A percentile compares a stretch with the other conserved stretches of the same genome.
These are phyloP conservation scores for Ptyas mucosa DNA, from an alignment of 2,113 vertebrate species.

Conservation along the genomic window DNA sequence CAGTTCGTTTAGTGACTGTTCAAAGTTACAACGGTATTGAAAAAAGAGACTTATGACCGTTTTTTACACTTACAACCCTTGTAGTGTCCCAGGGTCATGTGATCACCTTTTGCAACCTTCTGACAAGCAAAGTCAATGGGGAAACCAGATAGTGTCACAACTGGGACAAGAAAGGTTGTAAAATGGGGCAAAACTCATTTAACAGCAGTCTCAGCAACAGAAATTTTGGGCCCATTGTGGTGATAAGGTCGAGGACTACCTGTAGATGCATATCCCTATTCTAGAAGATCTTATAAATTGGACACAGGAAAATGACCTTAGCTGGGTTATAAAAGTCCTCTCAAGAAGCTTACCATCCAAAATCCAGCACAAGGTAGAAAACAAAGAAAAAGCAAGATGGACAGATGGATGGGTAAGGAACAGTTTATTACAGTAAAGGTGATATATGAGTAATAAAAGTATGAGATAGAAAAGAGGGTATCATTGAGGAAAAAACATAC, in stretches of 20 bases:
- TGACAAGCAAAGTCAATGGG: neutral
- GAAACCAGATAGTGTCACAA: neutral
- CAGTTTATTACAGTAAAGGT: neutral
- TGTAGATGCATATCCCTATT: neutral
- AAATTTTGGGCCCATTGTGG: neutral
- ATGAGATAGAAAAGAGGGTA: neutral
- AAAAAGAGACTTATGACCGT: neutral
- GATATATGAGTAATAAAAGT: neutral
- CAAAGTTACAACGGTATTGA: neutral
- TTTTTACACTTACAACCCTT: neutral
- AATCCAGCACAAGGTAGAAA: neutral
- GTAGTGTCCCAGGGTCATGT: neutral
- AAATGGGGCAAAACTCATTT: neutral
- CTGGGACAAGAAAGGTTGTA: neutral
- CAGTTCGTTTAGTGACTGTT: neutral
- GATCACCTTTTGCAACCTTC: neutral
- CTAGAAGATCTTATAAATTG: neutral
- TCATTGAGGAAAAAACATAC: neutral
- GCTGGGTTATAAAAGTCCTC: neutral
- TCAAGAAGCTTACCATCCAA: neutral
- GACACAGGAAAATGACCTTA: neutral
- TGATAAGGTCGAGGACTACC: neutral
- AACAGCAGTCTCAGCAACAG: too few relatives aligned
- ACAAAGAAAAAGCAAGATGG: neutral
- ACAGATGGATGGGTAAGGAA: neutral